A percentile compares a stretch with the other conserved stretches of the same genome.
These are phyloP conservation scores for Abscondita cerata DNA, from an alignment of 2,888 invertebrate genomes.

Conservation along the genomic window DNA sequence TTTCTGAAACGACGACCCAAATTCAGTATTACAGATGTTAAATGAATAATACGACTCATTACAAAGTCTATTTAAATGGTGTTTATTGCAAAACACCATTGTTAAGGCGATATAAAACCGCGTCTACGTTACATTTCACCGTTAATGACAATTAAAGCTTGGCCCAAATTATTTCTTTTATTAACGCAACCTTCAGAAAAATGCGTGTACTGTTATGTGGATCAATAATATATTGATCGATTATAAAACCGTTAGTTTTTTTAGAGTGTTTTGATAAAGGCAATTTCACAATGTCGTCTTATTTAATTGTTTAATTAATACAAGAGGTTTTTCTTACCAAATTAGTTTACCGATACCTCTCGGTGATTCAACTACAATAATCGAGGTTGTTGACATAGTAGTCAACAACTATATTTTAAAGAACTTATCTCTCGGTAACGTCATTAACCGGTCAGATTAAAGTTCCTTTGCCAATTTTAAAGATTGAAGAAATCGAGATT, in stretches of 20 bases:
- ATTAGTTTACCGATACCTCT: too few relatives aligned
- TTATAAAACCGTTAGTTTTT: neutral
- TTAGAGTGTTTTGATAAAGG: neutral
- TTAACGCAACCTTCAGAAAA: constrained; percentile 3
- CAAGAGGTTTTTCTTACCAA: too few relatives aligned
- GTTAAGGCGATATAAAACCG: too few relatives aligned
- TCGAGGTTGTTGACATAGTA: constrained; percentile 12
- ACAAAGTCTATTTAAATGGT: too few relatives aligned
- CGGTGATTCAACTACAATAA: constrained; percentile 4
- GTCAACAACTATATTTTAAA: constrained; percentile 5
- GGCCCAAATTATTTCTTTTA: constrained; percentile 1
- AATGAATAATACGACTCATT: too few relatives aligned
- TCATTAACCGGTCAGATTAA: constrained; percentile 9
- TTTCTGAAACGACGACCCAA: too few relatives aligned
- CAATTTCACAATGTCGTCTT: too few relatives aligned
- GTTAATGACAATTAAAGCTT: constrained; percentile 2
- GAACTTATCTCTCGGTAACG: constrained; percentile 3
- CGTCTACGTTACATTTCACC: neutral
- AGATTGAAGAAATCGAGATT: neutral
- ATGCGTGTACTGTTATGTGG: constrained; percentile 3
- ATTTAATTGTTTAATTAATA: too few relatives aligned
- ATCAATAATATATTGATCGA: neutral
- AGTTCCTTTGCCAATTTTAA: neutral
- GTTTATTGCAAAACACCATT: too few relatives aligned
- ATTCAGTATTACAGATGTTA: too few relatives aligned